phyloP scores from a whole-genome alignment of 2,888 invertebrate species.

The Brachynemurus nebulosus region DNA sequence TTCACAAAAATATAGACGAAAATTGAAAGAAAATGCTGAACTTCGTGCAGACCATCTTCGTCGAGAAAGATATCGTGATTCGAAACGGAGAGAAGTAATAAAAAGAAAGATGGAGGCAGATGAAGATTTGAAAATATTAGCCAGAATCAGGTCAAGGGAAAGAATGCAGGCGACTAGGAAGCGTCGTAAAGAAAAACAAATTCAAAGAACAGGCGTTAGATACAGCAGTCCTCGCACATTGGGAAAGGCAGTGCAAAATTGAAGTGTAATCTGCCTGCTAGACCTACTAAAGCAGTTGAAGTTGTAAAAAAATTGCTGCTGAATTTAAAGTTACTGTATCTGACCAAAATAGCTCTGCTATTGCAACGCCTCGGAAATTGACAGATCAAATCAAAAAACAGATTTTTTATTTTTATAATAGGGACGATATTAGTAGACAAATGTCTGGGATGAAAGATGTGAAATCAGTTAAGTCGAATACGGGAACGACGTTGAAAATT shows the following conservation, averaged over 20 bases:
- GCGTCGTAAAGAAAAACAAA: slow-evolving; percentile 9
- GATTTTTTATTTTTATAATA: slow-evolving; percentile 8
- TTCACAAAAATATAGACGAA: slow-evolving; percentile 7
- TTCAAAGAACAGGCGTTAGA: slow-evolving; percentile 10
- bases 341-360: slow-evolving; percentile 10
- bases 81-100: slow-evolving; percentile 8
- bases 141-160: not conserved
- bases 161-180: slow-evolving; percentile 11
- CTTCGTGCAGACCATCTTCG: slow-evolving; percentile 8
- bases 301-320: slow-evolving; percentile 11
- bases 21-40: slow-evolving; percentile 10
- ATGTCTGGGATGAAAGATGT: slow-evolving; percentile 6
- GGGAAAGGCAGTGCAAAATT: slow-evolving; percentile 12
- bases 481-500: slow-evolving; percentile 9
- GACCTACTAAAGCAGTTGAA: slow-evolving; percentile 12
- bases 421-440: slow-evolving; percentile 9
- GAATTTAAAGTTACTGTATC: no score
- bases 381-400: slow-evolving; percentile 7
- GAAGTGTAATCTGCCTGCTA: slow-evolving; percentile 12
- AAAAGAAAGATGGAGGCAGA: slow-evolving; percentile 8
- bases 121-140: slow-evolving; percentile 8
- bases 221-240: slow-evolving; percentile 9
- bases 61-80: not conserved
- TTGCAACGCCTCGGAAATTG: slow-evolving; percentile 10
- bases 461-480: slow-evolving; percentile 8